These are phyloP conservation scores for Stenurella melanura DNA, from an alignment of 2,888 invertebrate species.

Conservation along the genomic window DNA sequence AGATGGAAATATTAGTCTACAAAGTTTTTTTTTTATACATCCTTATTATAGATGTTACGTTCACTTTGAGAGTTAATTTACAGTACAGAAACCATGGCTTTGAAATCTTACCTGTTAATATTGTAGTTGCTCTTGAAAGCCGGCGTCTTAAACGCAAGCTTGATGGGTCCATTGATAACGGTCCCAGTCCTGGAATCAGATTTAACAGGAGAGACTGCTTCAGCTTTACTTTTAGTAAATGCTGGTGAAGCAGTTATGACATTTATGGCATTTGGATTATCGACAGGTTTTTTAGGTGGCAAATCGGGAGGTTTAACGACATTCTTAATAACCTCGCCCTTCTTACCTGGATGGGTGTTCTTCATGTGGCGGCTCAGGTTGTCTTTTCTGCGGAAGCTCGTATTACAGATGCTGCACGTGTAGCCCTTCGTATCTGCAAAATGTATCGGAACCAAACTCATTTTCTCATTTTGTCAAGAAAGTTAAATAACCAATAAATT, in stretches of 20 bases:
- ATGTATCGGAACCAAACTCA: constrained; percentile 3
- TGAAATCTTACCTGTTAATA: constrained; percentile 67
- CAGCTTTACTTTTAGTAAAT: constrained; percentile 56
- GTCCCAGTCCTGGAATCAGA: constrained; percentile 61
- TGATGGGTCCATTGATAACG: constrained; percentile 75
- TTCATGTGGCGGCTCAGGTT: constrained; percentile 85
- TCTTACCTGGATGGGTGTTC: constrained; percentile 81
- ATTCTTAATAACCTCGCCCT: constrained; percentile 65
- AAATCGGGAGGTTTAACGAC: constrained; percentile 53
- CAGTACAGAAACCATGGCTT: no score
- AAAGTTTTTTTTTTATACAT: no score
- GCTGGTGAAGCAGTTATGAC: constrained; percentile 69
- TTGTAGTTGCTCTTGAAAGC: constrained; percentile 72
- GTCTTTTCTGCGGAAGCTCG: constrained; percentile 84
- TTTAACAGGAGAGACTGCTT: constrained; percentile 52
- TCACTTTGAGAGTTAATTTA: no score
- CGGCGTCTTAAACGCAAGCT: constrained; percentile 72
- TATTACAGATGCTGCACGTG: constrained; percentile 82
- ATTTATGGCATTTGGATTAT: constrained; percentile 72
- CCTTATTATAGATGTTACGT: no score
- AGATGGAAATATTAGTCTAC: no score
- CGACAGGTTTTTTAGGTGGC: constrained; percentile 58
- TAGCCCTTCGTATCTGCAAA: constrained; percentile 81
- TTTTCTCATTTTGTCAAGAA: not conserved
- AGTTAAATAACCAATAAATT: no score